A percentile compares a stretch with the other conserved stretches of the same genome.
Conservation (phyloP, 1,140 invertebrate genomes). For the Drosophila sulfurigaster region DNA sequence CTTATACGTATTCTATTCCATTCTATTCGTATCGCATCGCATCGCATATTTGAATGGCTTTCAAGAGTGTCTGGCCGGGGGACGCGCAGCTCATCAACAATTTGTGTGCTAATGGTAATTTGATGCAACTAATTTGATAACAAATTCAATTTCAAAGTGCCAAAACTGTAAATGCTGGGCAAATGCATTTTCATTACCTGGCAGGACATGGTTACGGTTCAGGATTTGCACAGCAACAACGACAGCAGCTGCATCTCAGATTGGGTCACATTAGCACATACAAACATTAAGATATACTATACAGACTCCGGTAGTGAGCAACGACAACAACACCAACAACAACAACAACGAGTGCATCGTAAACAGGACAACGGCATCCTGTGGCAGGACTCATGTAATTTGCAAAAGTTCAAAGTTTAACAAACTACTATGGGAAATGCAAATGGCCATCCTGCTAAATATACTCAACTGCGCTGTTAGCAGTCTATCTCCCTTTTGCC, state of each 20-base stretch:
- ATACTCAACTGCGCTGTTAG: conserved; percentile 43
- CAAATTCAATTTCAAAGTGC: conserved; percentile 77
- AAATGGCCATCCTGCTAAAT: conserved; percentile 62
- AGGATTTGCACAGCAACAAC: conserved; percentile 30
- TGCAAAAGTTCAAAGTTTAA: conserved; percentile 82
- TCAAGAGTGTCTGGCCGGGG: too few relatives aligned
- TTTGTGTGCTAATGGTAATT: conserved; percentile 60
- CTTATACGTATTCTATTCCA: not conserved
- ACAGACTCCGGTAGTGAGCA: too few relatives aligned
- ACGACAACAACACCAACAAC: not conserved
- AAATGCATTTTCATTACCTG: conserved; percentile 57
- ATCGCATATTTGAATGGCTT: conserved; percentile 8
- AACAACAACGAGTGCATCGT: conserved; percentile 31
- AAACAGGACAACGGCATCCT: conserved; percentile 64
- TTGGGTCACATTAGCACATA: conserved; percentile 68
- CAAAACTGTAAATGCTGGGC: conserved; percentile 60
- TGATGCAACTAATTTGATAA: conserved; percentile 80
- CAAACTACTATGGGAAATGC: conserved; percentile 77
- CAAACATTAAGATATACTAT: conserved; percentile 50
- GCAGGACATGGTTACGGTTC: conserved; percentile 24
- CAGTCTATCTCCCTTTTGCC: not conserved
- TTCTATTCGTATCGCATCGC: not conserved
- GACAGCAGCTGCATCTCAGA: conserved; percentile 50
- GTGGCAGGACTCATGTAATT: conserved; percentile 78
- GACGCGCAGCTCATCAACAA: conserved; percentile 25